phyloP scores from a whole-genome alignment of 2,888 invertebrate genomes.

The Sarcophaga variegata region DNA sequence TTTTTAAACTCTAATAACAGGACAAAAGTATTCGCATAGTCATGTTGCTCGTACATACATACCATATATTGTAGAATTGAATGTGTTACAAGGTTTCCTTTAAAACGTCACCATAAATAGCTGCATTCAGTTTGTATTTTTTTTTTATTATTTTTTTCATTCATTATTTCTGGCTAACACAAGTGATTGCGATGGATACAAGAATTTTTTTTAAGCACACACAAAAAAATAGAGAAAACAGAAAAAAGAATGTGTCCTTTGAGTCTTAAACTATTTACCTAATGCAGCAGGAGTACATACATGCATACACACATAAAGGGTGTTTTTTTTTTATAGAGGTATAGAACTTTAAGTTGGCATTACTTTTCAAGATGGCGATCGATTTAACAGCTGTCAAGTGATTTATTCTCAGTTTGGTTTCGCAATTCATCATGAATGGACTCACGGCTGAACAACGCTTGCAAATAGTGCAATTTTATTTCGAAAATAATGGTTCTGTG shows the following conservation, averaged over 20 bases:
- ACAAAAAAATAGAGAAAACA: too few species aligned
- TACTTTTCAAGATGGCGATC: too few species aligned
- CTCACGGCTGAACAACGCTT: too few species aligned
- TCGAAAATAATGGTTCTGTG: too few species aligned
- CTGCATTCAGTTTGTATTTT: background rate
- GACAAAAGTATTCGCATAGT: background rate
- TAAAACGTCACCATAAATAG: background rate
- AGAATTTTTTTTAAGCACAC: background rate
- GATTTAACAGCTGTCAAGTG: too few species aligned
- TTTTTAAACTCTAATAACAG: background rate
- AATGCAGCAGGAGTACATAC: background rate
- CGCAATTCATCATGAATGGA: too few species aligned
- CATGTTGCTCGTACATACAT: background rate
- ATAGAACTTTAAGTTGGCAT: too few species aligned
- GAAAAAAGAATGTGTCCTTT: background rate
- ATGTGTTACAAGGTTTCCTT: slow-evolving; percentile 29
- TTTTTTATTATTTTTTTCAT: background rate
- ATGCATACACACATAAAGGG: too few species aligned
- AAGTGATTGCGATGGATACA: slow-evolving; percentile 29
- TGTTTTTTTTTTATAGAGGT: too few species aligned
- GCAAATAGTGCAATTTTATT: too few species aligned
- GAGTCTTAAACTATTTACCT: slow-evolving; percentile 27
- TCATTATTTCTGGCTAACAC: background rate
- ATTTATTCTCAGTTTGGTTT: too few species aligned
- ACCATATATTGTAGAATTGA: background rate